Conservation (phyloP, 53 echinoderm and acorn worm genomes). For the Hippasteria phrygiana region DNA sequence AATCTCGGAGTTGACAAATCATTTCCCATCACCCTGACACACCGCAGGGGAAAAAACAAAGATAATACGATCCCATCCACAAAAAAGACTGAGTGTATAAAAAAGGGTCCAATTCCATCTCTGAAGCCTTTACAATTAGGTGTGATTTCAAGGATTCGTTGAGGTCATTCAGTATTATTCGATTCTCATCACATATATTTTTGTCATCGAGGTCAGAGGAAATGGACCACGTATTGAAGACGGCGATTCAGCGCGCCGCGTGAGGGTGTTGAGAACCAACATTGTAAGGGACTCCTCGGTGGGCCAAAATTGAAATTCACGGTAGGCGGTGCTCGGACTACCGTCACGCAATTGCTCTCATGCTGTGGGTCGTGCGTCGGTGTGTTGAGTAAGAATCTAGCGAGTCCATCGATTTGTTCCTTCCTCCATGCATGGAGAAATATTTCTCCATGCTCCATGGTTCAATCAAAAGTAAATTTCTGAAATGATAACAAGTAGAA, state of each 20-base stretch:
- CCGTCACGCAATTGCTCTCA: not conserved
- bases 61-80: not conserved
- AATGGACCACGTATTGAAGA: not conserved
- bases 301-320: conserved; percentile 13
- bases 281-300: not conserved
- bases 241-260: conserved; percentile 3
- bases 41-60: not conserved
- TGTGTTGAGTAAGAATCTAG: no score
- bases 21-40: not conserved
- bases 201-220: conserved; percentile 22
- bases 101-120: not conserved
- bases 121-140: not conserved
- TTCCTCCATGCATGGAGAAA: no score
- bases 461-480: no score
- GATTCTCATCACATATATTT: not conserved
- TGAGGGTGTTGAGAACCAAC: not conserved
- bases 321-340: conserved; percentile 9
- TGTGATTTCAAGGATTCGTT: conserved; percentile 21
- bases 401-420: no score
- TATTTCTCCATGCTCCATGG: no score
- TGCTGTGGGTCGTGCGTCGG: not conserved
- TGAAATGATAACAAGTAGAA: no score
- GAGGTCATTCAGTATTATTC: not conserved
- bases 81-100: not conserved
- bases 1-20: not conserved